These are phyloP conservation scores for Rhaphigaster nebulosa DNA, from an alignment of 2,888 invertebrate species.

Conservation along the genomic window DNA sequence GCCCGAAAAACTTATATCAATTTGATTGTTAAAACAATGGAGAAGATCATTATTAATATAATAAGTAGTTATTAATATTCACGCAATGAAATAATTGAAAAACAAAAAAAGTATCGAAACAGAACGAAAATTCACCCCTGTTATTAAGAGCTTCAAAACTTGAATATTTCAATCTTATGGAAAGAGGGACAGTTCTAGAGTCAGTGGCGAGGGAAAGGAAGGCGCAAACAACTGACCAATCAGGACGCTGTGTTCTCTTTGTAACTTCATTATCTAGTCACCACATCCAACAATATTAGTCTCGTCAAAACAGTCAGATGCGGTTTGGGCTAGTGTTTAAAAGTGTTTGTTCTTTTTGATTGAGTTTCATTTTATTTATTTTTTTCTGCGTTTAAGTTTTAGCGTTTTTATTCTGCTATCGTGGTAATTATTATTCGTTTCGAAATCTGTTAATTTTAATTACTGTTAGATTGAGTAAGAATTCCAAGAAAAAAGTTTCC, in stretches of 20 bases:
- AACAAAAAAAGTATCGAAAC: neutral
- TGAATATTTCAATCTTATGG: neutral
- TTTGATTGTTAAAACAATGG: too few species aligned
- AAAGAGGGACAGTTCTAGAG: neutral
- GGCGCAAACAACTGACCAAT: neutral
- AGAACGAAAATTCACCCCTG: neutral
- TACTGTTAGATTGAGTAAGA: neutral
- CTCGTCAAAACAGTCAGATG: neutral
- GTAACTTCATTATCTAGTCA: conserved; percentile 5
- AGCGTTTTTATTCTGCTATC: neutral
- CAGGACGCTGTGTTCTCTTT: neutral
- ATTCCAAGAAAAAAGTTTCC: neutral
- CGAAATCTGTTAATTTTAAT: neutral
- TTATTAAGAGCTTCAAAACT: neutral
- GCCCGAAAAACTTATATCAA: too few species aligned
- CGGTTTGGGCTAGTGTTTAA: neutral
- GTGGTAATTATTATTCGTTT: neutral
- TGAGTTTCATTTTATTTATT: neutral
- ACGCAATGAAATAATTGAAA: neutral
- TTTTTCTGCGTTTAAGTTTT: neutral
- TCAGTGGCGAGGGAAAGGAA: neutral
- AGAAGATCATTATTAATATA: too few species aligned
- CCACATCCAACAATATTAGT: neutral
- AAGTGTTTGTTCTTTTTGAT: neutral
- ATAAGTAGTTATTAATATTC: neutral